These are phyloP conservation scores for Pterostichus madidus DNA, from an alignment of 2,888 invertebrate species.

Conservation along the genomic window DNA sequence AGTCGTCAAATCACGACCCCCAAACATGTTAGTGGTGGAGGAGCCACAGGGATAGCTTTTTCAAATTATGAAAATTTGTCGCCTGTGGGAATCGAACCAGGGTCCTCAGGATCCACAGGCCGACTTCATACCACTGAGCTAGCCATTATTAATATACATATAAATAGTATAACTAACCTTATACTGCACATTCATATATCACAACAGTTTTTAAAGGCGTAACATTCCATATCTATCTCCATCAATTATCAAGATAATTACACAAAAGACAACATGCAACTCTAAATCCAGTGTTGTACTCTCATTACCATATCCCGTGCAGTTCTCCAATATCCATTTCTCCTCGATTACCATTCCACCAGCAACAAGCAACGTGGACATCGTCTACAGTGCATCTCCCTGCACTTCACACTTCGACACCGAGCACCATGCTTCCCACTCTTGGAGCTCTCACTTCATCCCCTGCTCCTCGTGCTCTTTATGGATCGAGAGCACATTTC, in stretches of 20 bases:
- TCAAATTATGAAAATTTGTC: too few species aligned
- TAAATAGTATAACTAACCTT: too few species aligned
- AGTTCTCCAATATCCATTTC: conserved; percentile 23
- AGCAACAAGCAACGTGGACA: not conserved
- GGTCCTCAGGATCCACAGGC: too few species aligned
- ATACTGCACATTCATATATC: too few species aligned
- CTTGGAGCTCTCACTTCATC: not conserved
- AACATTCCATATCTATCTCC: not conserved
- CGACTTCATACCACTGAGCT: too few species aligned
- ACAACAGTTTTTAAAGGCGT: too few species aligned
- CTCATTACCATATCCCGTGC: not conserved
- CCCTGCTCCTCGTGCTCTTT: conserved; percentile 30
- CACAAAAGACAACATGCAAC: conserved; percentile 11
- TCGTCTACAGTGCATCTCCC: not conserved
- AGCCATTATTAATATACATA: too few species aligned
- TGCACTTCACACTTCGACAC: conserved; percentile 25
- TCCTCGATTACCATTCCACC: conserved; percentile 15
- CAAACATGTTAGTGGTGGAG: too few species aligned
- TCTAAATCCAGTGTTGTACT: not conserved
- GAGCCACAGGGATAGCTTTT: too few species aligned
- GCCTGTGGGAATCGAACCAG: too few species aligned
- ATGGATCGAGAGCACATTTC: conserved; percentile 60
- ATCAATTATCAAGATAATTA: conserved; percentile 4
- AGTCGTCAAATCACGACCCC: too few species aligned
- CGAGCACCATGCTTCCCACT: not conserved